phyloP scores from a whole-genome alignment of 2,797 vertebrate genomes.

The Chelon labrosus region DNA sequence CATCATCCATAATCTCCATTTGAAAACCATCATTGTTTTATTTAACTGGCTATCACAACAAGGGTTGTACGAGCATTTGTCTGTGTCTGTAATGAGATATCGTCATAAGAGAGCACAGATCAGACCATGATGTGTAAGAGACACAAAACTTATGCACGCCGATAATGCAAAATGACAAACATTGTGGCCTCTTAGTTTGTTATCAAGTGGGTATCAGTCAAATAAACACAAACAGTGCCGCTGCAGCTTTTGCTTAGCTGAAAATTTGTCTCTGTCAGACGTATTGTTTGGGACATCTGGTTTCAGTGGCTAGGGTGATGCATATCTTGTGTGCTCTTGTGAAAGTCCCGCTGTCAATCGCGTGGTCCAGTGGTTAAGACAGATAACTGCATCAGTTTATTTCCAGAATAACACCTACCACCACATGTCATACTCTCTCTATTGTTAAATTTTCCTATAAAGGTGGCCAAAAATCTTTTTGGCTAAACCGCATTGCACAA shows the following conservation, averaged over 20 bases:
- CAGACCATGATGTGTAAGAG: not conserved
- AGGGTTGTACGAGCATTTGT: not conserved
- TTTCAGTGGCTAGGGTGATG: not conserved
- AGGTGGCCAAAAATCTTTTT: not conserved
- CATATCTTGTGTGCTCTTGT: not conserved
- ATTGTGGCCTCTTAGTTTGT: not conserved
- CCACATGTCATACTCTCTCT: not conserved
- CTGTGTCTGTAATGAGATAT: not conserved
- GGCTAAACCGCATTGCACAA: too few relatives aligned
- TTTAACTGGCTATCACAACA: not conserved
- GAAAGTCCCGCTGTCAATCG: conserved; percentile 1
- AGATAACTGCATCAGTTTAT: not conserved
- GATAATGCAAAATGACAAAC: not conserved
- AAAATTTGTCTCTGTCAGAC: not conserved
- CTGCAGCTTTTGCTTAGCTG: too few relatives aligned
- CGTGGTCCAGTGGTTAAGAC: not conserved
- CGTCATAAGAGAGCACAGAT: not conserved
- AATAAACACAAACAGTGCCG: not conserved
- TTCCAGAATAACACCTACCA: not conserved
- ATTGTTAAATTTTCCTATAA: not conserved
- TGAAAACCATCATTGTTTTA: not conserved
- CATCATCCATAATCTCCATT: not conserved
- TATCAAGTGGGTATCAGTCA: not conserved
- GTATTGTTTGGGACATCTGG: conserved; percentile 7
- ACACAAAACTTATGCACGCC: not conserved